These are phyloP conservation scores for Dicaeum eximium DNA, from an alignment of 2,113 vertebrate genomes.

Conservation along the genomic window DNA sequence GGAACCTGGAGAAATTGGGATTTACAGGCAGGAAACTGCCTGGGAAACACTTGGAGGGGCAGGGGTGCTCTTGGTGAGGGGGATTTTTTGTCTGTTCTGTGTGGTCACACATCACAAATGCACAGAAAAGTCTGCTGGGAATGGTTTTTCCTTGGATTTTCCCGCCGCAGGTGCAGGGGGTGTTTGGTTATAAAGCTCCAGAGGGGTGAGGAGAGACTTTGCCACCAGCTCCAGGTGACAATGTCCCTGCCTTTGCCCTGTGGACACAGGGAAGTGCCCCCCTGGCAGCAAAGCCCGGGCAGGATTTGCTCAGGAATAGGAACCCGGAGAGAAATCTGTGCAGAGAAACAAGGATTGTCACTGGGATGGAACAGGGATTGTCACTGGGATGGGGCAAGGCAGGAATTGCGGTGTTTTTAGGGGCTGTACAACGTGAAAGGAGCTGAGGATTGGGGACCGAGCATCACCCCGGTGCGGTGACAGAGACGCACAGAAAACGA, in stretches of 20 bases:
- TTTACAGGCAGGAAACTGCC: not conserved
- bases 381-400: fast-evolving
- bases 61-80: not conserved
- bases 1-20: not conserved
- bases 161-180: fast-evolving
- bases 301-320: not conserved
- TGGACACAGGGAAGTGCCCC: not conserved
- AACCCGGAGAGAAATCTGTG: not conserved
- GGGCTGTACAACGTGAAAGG: fast-evolving
- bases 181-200: fast-evolving
- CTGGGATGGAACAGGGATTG: fast-evolving
- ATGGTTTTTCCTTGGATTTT: not conserved
- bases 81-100: not conserved
- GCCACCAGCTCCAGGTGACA: not conserved
- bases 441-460: not conserved
- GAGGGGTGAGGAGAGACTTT: not conserved
- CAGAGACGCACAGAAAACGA: fast-evolving
- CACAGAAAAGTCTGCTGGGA: not conserved
- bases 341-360: not conserved
- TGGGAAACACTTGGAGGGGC: not conserved
- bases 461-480: fast-evolving
- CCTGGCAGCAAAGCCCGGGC: not conserved
- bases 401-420: fast-evolving
- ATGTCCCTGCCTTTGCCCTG: not conserved
- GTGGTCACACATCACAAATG: not conserved